A percentile compares a stretch with the other conserved stretches of the same genome.
phyloP scores from a whole-genome alignment of 37 sponge, comb jelly and placozoan species.

The Ianthella basta region DNA sequence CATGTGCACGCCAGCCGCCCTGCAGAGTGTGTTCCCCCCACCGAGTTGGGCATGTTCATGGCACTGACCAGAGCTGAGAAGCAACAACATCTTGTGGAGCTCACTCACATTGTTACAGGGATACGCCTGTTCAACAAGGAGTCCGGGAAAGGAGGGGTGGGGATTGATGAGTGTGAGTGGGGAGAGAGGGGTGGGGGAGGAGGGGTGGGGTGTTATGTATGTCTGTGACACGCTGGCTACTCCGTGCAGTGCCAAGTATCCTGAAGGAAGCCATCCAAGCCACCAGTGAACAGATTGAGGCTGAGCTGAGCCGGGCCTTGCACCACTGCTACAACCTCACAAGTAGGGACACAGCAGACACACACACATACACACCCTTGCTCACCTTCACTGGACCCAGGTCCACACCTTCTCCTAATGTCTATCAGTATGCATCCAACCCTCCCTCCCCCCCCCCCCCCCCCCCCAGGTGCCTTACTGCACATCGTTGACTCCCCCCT shows the following conservation, averaged over 20 bases:
- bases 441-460: background rate
- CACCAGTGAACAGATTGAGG: constrained; percentile 74
- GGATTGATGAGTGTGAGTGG: constrained; percentile 94
- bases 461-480: constrained; percentile 57
- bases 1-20: constrained; percentile 82
- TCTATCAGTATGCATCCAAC: background rate
- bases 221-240: background rate
- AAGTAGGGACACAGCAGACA: constrained; percentile 32
- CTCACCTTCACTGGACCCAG: background rate
- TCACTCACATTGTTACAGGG: constrained; percentile 92
- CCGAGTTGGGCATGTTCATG: constrained; percentile 97
- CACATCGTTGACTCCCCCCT: constrained; percentile 59
- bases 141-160: constrained; percentile 97
- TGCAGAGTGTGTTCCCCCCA: constrained; percentile 99
- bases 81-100: constrained; percentile 89
- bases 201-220: constrained; percentile 1
- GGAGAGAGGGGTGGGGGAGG: background rate
- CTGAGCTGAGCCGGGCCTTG: constrained; percentile 65
- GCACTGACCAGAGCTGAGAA: constrained; percentile 84
- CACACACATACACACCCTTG: background rate
- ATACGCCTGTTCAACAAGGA: constrained; percentile 96
- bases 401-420: background rate
- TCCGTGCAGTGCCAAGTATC: constrained; percentile 74
- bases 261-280: constrained; percentile 86
- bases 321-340: constrained; percentile 59